Evolutionary conservation across 2,888 invertebrate genomes (phyloP).

Genomic region (Augochlorella aurata): DNA sequence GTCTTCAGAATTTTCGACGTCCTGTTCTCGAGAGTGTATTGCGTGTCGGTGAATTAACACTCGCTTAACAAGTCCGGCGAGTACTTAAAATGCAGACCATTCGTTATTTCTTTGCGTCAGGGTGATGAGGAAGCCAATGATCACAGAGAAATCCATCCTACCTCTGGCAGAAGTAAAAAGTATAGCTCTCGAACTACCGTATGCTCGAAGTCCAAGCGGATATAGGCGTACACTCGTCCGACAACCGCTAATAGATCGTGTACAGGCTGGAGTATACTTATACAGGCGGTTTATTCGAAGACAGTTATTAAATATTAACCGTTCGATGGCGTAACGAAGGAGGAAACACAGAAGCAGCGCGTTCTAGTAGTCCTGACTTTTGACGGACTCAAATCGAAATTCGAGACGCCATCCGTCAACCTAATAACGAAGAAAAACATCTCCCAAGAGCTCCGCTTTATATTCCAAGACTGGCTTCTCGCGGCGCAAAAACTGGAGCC

Average conservation of each 20-base stretch:
- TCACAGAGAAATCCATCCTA: neutral
- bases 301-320: neutral
- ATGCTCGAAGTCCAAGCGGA: neutral
- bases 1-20: neutral
- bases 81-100: neutral
- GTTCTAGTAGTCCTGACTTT: slow-evolving; percentile 15
- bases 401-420: slow-evolving; percentile 27
- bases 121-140: neutral
- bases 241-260: neutral
- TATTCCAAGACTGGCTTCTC: slow-evolving; percentile 33
- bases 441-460: slow-evolving; percentile 36
- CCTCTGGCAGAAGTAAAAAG: neutral
- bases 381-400: slow-evolving; percentile 32
- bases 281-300: neutral
- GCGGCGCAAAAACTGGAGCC: slow-evolving; percentile 27
- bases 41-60: neutral
- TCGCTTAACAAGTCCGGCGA: too few species aligned
- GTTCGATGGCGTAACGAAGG: neutral
- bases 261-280: neutral
- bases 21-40: neutral
- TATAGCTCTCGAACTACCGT: neutral
- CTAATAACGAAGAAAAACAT: slow-evolving; percentile 28
- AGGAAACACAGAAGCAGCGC: neutral
- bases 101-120: neutral
- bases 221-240: neutral